These are phyloP conservation scores for Congeria kusceri DNA, from an alignment of 2,888 invertebrate genomes.

Conservation along the genomic window DNA sequence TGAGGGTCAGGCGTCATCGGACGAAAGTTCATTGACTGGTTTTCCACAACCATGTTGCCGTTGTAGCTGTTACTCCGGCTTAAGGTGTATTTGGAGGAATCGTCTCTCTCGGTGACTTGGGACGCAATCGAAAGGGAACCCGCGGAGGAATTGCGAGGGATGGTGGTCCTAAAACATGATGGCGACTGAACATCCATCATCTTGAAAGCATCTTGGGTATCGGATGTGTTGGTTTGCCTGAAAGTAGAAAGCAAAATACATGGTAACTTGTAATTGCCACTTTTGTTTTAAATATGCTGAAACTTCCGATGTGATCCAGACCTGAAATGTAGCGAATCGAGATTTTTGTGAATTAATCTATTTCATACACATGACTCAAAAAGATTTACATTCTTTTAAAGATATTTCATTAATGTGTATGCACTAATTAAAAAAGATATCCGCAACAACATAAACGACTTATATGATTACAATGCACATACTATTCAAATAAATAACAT, in stretches of 20 bases:
- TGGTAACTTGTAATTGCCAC: no score
- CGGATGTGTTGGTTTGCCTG: conserved; percentile 17
- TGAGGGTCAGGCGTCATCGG: conserved; percentile 65
- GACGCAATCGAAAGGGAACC: conserved; percentile 34
- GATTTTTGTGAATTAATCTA: no score
- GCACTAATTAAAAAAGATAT: no score
- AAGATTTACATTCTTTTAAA: no score
- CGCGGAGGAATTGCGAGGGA: conserved; percentile 55
- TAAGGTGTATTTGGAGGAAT: conserved; percentile 46
- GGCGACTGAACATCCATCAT: conserved; percentile 72
- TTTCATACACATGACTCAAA: no score
- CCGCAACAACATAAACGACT: no score
- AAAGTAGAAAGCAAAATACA: conserved; percentile 16
- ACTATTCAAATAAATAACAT: no score
- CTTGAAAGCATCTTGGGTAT: conserved; percentile 58
- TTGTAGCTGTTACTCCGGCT: conserved; percentile 57
- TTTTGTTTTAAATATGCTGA: no score
- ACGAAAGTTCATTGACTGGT: conserved; percentile 68
- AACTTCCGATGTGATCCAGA: no score
- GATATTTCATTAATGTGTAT: no score
- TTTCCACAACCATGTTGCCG: conserved; percentile 71
- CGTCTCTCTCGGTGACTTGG: conserved; percentile 29
- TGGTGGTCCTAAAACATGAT: conserved; percentile 61
- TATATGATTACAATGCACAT: no score
- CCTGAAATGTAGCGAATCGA: no score